Conservation (phyloP, 2,797 vertebrate species). For the Alcedo atthis region DNA sequence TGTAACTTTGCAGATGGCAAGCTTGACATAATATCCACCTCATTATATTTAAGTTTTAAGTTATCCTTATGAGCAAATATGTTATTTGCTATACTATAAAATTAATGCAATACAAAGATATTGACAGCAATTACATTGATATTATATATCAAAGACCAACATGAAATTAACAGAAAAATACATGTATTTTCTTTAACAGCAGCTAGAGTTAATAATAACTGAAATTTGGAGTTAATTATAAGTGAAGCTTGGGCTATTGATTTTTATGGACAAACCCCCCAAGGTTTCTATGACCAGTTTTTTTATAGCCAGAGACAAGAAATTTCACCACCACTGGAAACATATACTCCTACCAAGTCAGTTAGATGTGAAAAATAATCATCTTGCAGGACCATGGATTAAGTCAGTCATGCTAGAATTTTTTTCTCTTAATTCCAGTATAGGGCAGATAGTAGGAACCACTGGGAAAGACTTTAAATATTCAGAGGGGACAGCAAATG, state of each 20-base stretch:
- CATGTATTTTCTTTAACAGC: constrained; percentile 4
- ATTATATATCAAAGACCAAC: constrained; percentile 1
- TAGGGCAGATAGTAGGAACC: not conserved
- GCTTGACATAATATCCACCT: not conserved
- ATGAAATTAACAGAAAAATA: constrained; percentile 12
- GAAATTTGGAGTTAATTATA: constrained; percentile 61
- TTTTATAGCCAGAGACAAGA: constrained; percentile 40
- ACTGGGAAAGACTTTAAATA: not conserved
- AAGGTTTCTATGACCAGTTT: constrained; percentile 43
- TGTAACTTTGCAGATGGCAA: not conserved
- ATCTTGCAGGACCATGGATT: not conserved
- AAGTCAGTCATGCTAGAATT: not conserved
- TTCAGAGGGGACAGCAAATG: not conserved
- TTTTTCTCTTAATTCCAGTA: not conserved
- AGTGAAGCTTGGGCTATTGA: constrained; percentile 7
- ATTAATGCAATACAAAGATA: not conserved
- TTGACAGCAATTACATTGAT: constrained; percentile 20
- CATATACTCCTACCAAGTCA: constrained; percentile 8
- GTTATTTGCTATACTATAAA: not conserved
- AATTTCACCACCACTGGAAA: constrained; percentile 37
- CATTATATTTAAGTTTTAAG: constrained; percentile 20
- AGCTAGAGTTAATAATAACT: constrained; percentile 60
- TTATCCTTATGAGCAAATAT: not conserved
- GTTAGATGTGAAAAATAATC: constrained; percentile 18
- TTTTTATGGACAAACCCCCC: constrained; percentile 32